Base-by-base conservation (phyloP, 2,888 invertebrate genomes). In the Mythimna lalbum region DNA sequence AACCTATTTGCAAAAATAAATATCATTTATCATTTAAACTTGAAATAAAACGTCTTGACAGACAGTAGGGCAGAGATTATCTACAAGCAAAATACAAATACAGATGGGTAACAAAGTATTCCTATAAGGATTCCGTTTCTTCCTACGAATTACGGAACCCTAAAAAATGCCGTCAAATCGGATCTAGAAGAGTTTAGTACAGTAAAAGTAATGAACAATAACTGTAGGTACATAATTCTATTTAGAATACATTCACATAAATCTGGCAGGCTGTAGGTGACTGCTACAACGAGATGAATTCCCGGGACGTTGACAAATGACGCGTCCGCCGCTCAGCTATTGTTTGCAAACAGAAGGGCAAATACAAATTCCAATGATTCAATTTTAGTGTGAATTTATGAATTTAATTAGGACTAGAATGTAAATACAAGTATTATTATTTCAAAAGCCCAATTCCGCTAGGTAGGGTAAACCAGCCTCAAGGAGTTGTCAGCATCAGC, bases 301-400 rank as follows among this genome's bases (percentile, higher is more conserved):
- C 55, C 19, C 36, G 23, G 63, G 80, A 82, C 82, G 52, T 67
- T 80, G 82, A 84, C 69, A 72, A 82, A 83, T 80, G 70, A 68
- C 43, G 27, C 63, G 55, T 17, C 77, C 31, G 36, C 14, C 39
- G 31, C 61, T 12, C 31, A 23, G 33, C 59, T 64, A 67, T 79
- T 83, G 79, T 84, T 76, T 65, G 61, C 47, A 57, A 64, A 71
- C 57, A 75, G 47, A 57, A 64, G 21, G 43, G 52, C 66, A 66
- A 77, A 77, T 63, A 72, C 33, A 56, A 67, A 78, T 60, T 59
- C 43, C 33, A 17, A 75, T 64, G 52, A 75, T 69, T 69, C 49
- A 33, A 65, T 55, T 75, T 66, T 27, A 65, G 27, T 56, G 23
- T 21, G 9, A 61, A 63, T 39, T 71, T 50, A 52, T 27, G 33